Evolutionary conservation across 1,140 invertebrate genomes (phyloP), one percentile per base, ranked within the genome.

Genomic region (Saxidomus purpurata): DNA sequence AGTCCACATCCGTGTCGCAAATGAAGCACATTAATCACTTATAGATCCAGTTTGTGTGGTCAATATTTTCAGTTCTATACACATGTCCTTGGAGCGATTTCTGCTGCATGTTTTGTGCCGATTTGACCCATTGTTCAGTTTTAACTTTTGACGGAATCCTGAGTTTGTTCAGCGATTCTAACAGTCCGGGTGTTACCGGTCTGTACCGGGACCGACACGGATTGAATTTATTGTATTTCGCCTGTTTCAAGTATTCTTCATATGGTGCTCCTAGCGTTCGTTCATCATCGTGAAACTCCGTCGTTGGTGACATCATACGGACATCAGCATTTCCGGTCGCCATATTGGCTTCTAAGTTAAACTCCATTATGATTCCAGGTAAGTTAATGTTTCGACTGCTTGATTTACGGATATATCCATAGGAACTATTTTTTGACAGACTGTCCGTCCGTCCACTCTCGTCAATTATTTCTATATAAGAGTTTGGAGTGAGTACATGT

Each of bases 291-390:
- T 63, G 55, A 19, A 49, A 15, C n/a, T 71, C 77, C 76, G 87
- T 47, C 0, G 40, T 9, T 31, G 38, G 34, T 36, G n/a, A 63
- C 47, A 15, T 52, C 34, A 47, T 52, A 61, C 52, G 38, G 19
- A 47, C 13, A 19, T 22, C 19, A 19, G 38, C 38, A 43, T 38
- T 25, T 59, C 31, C 34, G 0, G 79, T 38, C 11, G 28, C 31
- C 34, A 55, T 52, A 63, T 59, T 83, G n/a, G 87, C 31, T 83
- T 84, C 81, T 28, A 59, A 6, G 49, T 89, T 89, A 43, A 89
- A 89, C 61, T 82, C 80, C 87, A 89, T 83, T 2, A 89, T 89
- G 28, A 89, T 84, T 77, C 63, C 87, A 6, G 80, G 87, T 17
- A 89, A 38, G 59, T 34, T 89, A 19, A 89, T 52, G n/a, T 77